Evolutionary conservation across 2,888 invertebrate genomes (phyloP), one percentile per base, ranked within the genome.

Genomic region (Mythimna impura): DNA sequence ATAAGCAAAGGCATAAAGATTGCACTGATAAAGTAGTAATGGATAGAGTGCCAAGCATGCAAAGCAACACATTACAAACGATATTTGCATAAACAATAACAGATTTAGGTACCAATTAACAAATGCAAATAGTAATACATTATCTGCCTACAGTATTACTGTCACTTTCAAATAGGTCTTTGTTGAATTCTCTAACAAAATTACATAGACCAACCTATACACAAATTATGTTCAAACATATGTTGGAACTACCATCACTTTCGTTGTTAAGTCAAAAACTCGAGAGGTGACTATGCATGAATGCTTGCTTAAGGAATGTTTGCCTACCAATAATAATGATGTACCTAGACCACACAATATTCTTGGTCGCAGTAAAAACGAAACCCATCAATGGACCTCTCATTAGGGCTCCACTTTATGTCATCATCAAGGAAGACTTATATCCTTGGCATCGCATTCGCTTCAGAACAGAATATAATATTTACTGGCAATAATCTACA

Each of bases 311-410:
- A 47, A 8, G 66, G 55, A 50, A 76, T 71, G 36, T 61, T 76
- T 55, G 50, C 55, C 57, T 72, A 67, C 36, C 52, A 62, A 36
- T 73, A 52, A 62, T 76, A 76, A 73, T 73, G 63, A 66, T 64
- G 70, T 69, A n/a, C n/a, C n/a, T n/a, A 73, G 80, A 78, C 84
- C 78, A 78, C 84, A 83, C 76, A 76, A 74, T 80, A 75, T 73
- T 72, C 58, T 73, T 66, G 77, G 52, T 74, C 43, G 66, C 66
- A 67, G 63, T 74, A 81, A 80, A 82, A 83, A 81, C 80, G 61
- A 76, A 78, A 68, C 71, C 78, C 82, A 85, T 86, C 76, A 86
- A 82, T 82, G 80, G 81, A 61, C 65, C 40, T 66, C 70, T 76
- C 82, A 82, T 87, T 85, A 86, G 52, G 66, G 70, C 61, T 30